phyloP scores from a whole-genome alignment of 2,113 vertebrate species.

The Ceratotherium simum region DNA sequence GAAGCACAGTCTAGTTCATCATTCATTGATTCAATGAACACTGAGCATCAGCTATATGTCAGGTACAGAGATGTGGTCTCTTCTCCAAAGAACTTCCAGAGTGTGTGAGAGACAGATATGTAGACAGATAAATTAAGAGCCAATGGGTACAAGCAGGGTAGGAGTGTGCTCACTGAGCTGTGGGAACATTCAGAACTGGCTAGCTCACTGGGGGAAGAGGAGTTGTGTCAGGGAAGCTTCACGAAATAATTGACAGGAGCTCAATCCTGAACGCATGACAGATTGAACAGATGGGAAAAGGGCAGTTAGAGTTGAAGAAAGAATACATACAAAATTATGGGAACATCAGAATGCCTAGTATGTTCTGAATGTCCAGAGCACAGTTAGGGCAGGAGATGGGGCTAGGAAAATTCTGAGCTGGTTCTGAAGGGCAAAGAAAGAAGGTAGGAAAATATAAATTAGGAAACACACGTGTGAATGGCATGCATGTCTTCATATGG shows the following conservation, averaged over 20 bases:
- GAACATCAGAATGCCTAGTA: neutral
- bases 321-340: neutral
- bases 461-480: neutral
- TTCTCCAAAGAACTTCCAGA: neutral
- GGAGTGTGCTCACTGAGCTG: neutral
- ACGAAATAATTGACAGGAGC: neutral
- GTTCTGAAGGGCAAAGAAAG: neutral
- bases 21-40: slow-evolving; percentile 4
- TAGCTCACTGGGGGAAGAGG: neutral
- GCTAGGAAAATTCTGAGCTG: neutral
- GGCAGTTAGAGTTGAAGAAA: neutral
- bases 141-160: neutral
- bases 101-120: neutral
- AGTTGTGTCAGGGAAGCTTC: neutral
- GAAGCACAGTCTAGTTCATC: neutral
- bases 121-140: neutral
- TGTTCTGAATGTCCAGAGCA: neutral
- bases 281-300: neutral
- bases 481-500: neutral
- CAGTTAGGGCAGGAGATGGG: neutral
- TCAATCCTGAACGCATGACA: neutral
- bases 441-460: neutral
- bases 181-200: neutral
- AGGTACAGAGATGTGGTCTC: neutral
- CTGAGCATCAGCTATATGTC: neutral